Base-by-base conservation (phyloP, 92 coral and sea anemone genomes). In the Porites lobata region DNA sequence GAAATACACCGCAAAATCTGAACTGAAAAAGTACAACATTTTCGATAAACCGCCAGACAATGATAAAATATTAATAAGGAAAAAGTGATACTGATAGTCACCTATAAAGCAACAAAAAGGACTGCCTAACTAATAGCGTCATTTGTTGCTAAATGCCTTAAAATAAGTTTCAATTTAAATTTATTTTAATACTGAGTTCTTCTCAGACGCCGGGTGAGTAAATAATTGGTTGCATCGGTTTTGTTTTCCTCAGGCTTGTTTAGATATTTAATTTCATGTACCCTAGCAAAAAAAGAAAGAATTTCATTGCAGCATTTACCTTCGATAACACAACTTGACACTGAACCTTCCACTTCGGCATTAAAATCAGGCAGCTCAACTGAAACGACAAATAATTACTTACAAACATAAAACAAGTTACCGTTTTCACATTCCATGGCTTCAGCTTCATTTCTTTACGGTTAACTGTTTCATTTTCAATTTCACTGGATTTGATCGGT, bases 341-440 rank as follows among this genome's bases (percentile, higher is more conserved):
- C 50, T 3, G 51, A 32, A 71, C 76, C 76, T 71, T 71, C 53
- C 76, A 71, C 76, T 71, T 71, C 56, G 76, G 76, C 76, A 71
- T 38, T 56, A 71, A 71, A 11, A 71, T 71, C 76, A 69, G 74
- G 7, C 26, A 69, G 74, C 74, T 69, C 50, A 43, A 71, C 56
- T 71, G 8, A 71, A 71, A 71, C 20, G 50, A 71, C 76, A 71
- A 71, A 71, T 71, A 57, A 43, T 71, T 71, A 71, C 76, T 71
- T 71, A 69, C 47, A 71, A 53, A 38, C 79, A 75, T 54, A 75
- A 52, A 75, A 20, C 38, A 75, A 75, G 43, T 75, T 52, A 75
- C 65, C 47, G 79, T 75, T 75, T 75, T 75, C 79, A 75, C 61
- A 75, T 52, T 75, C 79, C 65, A 75, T 75, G 15, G 64, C 65